phyloP scores from a whole-genome alignment of 37 sponge, comb jelly and placozoan genomes.

The Ianthella basta region DNA sequence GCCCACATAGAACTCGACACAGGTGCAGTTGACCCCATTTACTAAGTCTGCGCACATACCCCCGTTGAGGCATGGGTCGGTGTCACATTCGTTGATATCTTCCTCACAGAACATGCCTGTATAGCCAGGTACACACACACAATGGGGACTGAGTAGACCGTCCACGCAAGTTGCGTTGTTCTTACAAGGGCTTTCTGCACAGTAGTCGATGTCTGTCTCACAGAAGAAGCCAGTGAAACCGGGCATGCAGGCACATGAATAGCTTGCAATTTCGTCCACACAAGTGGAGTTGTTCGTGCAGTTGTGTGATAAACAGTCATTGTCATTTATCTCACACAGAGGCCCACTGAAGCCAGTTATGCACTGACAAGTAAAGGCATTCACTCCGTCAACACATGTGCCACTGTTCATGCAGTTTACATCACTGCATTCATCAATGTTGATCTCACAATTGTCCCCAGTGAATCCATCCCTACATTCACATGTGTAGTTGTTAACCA shows the following conservation, averaged over 20 bases:
- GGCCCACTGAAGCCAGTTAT: slow-evolving; percentile 38
- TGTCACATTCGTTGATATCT: slow-evolving; percentile 17
- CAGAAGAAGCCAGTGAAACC: slow-evolving; percentile 48
- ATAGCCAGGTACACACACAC: slow-evolving; percentile 45
- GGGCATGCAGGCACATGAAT: slow-evolving; percentile 22
- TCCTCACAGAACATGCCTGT: slow-evolving; percentile 46
- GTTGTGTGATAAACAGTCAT: slow-evolving; percentile 12
- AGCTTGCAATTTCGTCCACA: slow-evolving; percentile 30
- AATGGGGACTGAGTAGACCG: slow-evolving; percentile 23
- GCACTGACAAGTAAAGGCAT: slow-evolving; percentile 56
- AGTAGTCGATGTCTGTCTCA: slow-evolving; percentile 43
- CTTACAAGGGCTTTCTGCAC: slow-evolving; percentile 39
- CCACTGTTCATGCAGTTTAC: slow-evolving; percentile 33
- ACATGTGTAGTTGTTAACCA: slow-evolving; percentile 22
- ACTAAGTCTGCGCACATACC: slow-evolving; percentile 17
- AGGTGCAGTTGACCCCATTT: slow-evolving; percentile 24
- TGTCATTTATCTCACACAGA: not conserved
- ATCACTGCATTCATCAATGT: not conserved
- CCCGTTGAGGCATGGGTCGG: slow-evolving; percentile 37
- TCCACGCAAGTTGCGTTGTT: slow-evolving; percentile 50
- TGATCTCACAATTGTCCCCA: slow-evolving; percentile 37
- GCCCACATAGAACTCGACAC: slow-evolving; percentile 36
- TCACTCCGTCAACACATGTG: slow-evolving; percentile 41
- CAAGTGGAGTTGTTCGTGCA: slow-evolving; percentile 41
- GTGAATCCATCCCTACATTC: slow-evolving; percentile 38